A percentile compares a stretch with the other conserved stretches of the same genome.
Conservation (phyloP, 2,888 invertebrate species). For the Stegana nigrithorax region DNA sequence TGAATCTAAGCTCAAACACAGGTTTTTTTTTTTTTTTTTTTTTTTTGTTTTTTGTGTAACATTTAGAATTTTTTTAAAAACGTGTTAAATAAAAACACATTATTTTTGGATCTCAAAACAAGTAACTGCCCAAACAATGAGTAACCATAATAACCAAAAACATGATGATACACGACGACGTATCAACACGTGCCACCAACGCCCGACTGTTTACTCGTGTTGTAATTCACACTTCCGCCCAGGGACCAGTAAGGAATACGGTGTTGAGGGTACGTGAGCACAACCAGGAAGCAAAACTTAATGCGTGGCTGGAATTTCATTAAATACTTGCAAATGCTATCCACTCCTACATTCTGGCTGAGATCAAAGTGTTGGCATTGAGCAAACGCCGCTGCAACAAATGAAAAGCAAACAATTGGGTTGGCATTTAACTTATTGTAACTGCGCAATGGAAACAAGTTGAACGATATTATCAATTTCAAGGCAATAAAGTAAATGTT, state of each 20-base stretch:
- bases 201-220: slow-evolving; percentile 37
- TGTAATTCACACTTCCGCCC: slow-evolving; percentile 54
- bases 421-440: slow-evolving; percentile 1
- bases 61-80: too few relatives aligned
- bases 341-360: slow-evolving; percentile 41
- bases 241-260: too few relatives aligned
- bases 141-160: slow-evolving; percentile 36
- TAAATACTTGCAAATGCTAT: slow-evolving; percentile 59
- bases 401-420: slow-evolving; percentile 49
- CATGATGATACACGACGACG: slow-evolving; percentile 41
- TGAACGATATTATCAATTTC: slow-evolving; percentile 49
- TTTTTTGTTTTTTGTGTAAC: too few relatives aligned
- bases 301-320: slow-evolving; percentile 49
- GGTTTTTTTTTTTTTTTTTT: too few relatives aligned
- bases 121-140: slow-evolving; percentile 3
- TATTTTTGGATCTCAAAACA: slow-evolving; percentile 3
- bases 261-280: neutral
- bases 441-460: neutral
- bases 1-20: too few relatives aligned
- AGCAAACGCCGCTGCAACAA: slow-evolving; percentile 54
- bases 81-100: slow-evolving; percentile 6
- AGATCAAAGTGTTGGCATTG: slow-evolving; percentile 53
- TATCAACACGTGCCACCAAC: slow-evolving; percentile 42
- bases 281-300: slow-evolving; percentile 10
- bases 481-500: slow-evolving; percentile 48